A percentile compares a stretch with the other conserved stretches of the same genome.
These are phyloP conservation scores for Barbus barbus DNA, from an alignment of 2,113 vertebrate species.

Conservation along the genomic window DNA sequence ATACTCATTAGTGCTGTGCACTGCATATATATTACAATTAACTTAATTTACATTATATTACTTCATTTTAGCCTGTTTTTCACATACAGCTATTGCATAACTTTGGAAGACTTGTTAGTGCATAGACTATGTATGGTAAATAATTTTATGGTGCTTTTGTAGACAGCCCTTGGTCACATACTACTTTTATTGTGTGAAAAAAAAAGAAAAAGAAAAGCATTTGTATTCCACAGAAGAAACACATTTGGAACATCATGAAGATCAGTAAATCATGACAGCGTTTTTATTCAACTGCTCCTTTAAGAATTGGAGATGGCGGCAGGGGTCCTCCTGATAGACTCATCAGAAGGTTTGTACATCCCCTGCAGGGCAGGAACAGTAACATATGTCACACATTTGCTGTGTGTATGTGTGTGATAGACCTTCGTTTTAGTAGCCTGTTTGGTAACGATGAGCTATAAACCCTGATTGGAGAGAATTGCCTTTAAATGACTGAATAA, in stretches of 20 bases:
- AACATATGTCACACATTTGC: conserved; percentile 54
- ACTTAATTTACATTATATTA: neutral
- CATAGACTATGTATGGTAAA: neutral
- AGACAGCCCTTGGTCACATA: neutral
- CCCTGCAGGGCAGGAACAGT: conserved; percentile 21
- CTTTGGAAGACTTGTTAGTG: too few species aligned
- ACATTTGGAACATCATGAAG: neutral
- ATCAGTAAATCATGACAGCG: neutral
- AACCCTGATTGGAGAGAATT: neutral
- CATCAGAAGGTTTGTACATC: conserved; percentile 30
- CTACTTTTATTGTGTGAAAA: neutral
- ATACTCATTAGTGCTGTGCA: neutral
- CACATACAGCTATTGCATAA: neutral
- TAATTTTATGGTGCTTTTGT: neutral
- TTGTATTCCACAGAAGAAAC: neutral
- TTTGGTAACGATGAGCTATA: conserved; percentile 7
- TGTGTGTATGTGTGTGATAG: conserved; percentile 33
- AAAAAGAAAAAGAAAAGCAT: neutral
- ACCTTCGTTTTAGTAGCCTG: neutral
- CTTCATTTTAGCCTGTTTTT: neutral
- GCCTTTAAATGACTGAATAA: conserved; percentile 12
- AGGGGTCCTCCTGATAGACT: conserved; percentile 24
- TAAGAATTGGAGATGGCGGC: neutral
- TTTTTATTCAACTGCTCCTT: neutral
- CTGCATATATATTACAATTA: too few species aligned